Base-by-base conservation (phyloP, 2,797 vertebrate species). In the Pseudocheirus occidentalis region DNA sequence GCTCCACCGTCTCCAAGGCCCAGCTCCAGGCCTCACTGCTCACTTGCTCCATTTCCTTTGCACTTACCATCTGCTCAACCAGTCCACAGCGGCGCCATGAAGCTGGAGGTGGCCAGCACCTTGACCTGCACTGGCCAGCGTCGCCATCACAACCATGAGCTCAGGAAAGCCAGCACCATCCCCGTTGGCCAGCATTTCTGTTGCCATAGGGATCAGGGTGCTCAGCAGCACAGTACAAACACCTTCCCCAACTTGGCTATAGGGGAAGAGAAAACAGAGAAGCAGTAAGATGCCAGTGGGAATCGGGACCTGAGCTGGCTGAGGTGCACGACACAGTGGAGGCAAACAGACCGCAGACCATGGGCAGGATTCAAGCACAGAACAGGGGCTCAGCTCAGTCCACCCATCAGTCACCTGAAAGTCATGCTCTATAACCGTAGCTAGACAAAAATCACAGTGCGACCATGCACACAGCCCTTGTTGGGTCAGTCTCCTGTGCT, bases 81-180 rank as follows among this genome's bases (percentile, higher is more conserved):
- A 99, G 93, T 99, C 99, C 12, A 99, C 99, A 29, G 99, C 99
- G 52, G 99, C 99, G 58, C 99, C 99, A 95, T 99, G 99, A 95
- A 99, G 99, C 97, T 99, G 99, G 95, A 99, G 99, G 97, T 99
- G 99, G 52, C 99, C 99, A 0, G 99, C 99, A 31, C 99, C 99
- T 98, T 99, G 99, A 46, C 99, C 99, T 11, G 99, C 99, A 3
- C 99, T 99, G 87, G 99, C 99, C 90, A 99, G 98, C 0, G 99
- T 99, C 9, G 99, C 99, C 99, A 99, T 99, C 97, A 99, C 99
- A 12, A 99, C 99, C 99, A 99, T 99, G 96, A 99, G 99, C 95
- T 99, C 99, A 0, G 99, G 99, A 94, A 99, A 99, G 73, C 99
- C 99, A 0, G 99, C 99, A 93, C 99, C 99, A 91, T 99, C 99